Percentiles rank a stretch among this genome's conserved stretches.
These are phyloP conservation scores for Nycticryphes semicollaris DNA, from an alignment of 2,113 vertebrate genomes.

Conservation along the genomic window DNA sequence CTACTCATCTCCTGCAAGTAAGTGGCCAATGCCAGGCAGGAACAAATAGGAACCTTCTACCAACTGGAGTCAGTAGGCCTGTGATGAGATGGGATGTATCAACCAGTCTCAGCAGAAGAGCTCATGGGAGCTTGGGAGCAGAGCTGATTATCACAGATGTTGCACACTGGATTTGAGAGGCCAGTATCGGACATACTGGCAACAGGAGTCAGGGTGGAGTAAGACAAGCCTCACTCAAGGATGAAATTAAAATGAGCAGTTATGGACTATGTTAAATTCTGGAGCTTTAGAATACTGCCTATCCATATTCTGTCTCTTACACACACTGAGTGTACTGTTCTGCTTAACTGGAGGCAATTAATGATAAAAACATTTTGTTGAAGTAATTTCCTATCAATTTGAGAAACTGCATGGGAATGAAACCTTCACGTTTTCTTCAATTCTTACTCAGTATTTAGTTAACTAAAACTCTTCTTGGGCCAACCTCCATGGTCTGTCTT, in stretches of 20 bases:
- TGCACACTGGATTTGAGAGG: background rate
- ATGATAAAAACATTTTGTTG: background rate
- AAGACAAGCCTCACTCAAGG: background rate
- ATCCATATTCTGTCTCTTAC: background rate
- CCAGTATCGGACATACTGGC: background rate
- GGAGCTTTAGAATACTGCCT: background rate
- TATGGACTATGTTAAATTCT: background rate
- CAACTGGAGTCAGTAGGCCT: background rate
- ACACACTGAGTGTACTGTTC: background rate
- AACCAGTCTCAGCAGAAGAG: background rate
- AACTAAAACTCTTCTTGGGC: background rate
- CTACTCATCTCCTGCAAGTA: background rate
- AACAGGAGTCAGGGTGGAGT: background rate
- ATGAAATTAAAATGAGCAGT: background rate
- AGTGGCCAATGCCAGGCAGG: background rate
- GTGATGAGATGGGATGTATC: background rate
- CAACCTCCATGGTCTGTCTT: background rate
- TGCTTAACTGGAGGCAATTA: background rate
- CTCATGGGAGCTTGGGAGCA: background rate
- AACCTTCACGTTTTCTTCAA: background rate
- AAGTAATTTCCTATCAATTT: background rate
- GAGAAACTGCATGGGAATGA: background rate
- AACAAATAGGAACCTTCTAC: background rate
- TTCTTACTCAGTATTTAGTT: background rate
- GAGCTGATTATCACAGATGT: background rate